Percentiles rank a stretch among this genome's conserved stretches.
These are phyloP conservation scores for Pteropus rufus DNA, from an alignment of 2,797 vertebrate species.

Conservation along the genomic window DNA sequence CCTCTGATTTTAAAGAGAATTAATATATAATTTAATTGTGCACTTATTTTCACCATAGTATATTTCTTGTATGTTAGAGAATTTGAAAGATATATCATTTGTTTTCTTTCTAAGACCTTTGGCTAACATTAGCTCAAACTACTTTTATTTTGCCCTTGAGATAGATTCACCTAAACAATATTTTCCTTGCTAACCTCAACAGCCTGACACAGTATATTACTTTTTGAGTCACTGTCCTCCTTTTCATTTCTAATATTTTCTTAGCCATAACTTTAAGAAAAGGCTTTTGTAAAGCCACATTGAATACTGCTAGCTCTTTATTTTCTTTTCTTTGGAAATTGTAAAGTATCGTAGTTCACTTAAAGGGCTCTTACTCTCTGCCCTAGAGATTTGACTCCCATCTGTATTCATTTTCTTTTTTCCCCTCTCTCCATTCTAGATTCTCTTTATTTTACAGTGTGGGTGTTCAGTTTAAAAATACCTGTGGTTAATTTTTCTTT, in stretches of 20 bases:
- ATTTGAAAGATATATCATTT: conserved; percentile 47
- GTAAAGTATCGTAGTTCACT: not conserved
- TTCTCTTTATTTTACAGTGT: conserved; percentile 4
- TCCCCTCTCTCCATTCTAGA: not conserved
- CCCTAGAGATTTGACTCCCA: not conserved
- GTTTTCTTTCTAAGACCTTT: conserved; percentile 49
- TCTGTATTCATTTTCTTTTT: conserved; percentile 15
- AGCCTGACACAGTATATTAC: conserved; percentile 60
- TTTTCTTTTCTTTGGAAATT: conserved; percentile 58
- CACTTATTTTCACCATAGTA: not conserved
- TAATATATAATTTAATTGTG: not conserved
- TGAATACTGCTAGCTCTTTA: conserved; percentile 46
- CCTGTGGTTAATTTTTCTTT: conserved; percentile 27
- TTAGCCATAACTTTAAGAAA: conserved; percentile 63
- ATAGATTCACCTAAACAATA: conserved; percentile 54
- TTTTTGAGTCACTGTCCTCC: conserved; percentile 59
- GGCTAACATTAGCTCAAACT: conserved; percentile 61
- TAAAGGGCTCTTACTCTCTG: conserved; percentile 19
- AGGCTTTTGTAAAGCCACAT: conserved; percentile 51
- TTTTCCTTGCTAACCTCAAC: conserved; percentile 64
- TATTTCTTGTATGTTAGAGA: conserved; percentile 9
- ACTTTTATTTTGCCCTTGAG: conserved; percentile 58
- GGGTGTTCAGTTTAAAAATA: conserved; percentile 18
- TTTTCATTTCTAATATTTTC: conserved; percentile 68
- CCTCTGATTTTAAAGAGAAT: conserved; percentile 21